These are phyloP conservation scores for Muricea muricata DNA, from an alignment of 92 coral and sea anemone genomes.

Conservation along the genomic window DNA sequence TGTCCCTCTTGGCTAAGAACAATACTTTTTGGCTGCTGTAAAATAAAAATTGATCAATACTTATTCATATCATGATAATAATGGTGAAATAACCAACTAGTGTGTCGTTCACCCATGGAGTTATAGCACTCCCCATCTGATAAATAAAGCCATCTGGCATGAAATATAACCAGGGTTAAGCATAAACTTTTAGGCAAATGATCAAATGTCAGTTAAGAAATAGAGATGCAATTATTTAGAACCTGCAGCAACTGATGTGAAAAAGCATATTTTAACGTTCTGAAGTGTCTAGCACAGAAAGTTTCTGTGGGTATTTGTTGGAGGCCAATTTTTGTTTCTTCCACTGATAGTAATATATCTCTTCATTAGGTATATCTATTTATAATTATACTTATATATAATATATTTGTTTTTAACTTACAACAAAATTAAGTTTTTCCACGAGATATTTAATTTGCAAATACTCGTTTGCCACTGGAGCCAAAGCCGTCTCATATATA, in stretches of 20 bases:
- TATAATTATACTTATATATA: too few species aligned
- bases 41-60: neutral
- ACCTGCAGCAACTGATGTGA: too few species aligned
- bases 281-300: too few species aligned
- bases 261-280: too few species aligned
- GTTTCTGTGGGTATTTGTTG: too few species aligned
- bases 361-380: too few species aligned
- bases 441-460: constrained; percentile 22
- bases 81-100: neutral
- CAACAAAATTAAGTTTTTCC: constrained; percentile 9
- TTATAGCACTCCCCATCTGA: too few species aligned
- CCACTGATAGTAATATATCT: too few species aligned
- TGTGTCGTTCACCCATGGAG: neutral
- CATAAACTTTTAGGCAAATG: too few species aligned
- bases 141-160: too few species aligned
- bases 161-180: too few species aligned
- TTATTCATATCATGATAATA: neutral
- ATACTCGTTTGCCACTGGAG: constrained; percentile 27
- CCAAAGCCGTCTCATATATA: constrained; percentile 16
- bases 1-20: constrained; percentile 13
- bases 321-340: too few species aligned
- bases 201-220: neutral
- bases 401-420: constrained; percentile 11
- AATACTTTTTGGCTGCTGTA: constrained; percentile 17
- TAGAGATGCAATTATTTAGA: neutral